A percentile compares a stretch with the other conserved stretches of the same genome.
Evolutionary conservation across 2,113 vertebrate genomes (phyloP).

Genomic region (Oncorhynchus clarkii): DNA sequence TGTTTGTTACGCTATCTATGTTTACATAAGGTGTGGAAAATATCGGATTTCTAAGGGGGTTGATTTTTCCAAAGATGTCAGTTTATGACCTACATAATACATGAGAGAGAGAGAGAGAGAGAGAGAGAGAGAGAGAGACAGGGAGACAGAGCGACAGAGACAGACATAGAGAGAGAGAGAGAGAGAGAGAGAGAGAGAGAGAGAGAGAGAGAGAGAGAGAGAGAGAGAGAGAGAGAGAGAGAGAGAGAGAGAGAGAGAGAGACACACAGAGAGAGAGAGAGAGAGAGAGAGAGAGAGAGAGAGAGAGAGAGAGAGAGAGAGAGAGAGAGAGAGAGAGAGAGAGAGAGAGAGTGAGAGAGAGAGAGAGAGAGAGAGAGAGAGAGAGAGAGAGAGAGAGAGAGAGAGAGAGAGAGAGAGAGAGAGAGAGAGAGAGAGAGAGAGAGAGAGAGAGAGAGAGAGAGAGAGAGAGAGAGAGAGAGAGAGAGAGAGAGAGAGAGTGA

Average conservation of each 20-base stretch:
- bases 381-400: neutral
- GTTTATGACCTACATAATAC: constrained; percentile 33
- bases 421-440: neutral
- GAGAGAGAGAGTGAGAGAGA: neutral
- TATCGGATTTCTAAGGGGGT: constrained; percentile 3
- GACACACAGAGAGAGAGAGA: constrained; percentile 11
- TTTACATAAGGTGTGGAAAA: neutral
- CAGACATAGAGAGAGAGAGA: too few species aligned
- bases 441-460: constrained; percentile 8
- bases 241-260: too few species aligned
- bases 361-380: too few species aligned
- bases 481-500: neutral
- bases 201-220: neutral
- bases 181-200: constrained; percentile 18
- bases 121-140: neutral
- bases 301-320: neutral
- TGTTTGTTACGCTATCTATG: neutral
- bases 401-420: neutral
- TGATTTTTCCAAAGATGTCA: constrained; percentile 12
- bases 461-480: neutral
- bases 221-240: constrained; percentile 3
- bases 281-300: neutral
- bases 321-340: too few species aligned
- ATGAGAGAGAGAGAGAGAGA: constrained; percentile 16
- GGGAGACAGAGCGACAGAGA: neutral